Evolutionary conservation across 2,888 invertebrate species (phyloP), one percentile per base, ranked within the genome.

Genomic region (Sycophila texana): DNA sequence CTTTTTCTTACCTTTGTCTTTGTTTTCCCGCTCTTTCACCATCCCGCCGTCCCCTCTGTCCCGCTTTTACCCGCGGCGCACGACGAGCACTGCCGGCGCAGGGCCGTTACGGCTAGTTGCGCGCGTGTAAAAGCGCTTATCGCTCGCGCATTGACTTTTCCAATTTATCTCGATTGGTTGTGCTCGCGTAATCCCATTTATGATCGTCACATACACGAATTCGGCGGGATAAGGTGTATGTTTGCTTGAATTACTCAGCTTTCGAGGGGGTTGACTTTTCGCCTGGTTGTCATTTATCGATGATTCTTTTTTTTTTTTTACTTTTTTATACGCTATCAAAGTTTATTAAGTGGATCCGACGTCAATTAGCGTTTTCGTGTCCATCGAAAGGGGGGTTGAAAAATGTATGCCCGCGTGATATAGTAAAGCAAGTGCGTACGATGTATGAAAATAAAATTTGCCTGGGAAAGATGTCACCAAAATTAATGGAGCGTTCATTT

Each of bases 1-100:
- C 53, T 53, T n/a, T 53, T 53, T 61, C 63, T 85, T 86, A 86
- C 86, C 88, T 87, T 88, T 86, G 86, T 87, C 83, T 83, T 82
- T 74, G 74, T 79, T 58, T 66, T 66, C 77, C 65, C 49, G 4
- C 22, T 74, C 68, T 53, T 57, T 55, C 18, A n/a, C 47, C 22
- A 13, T 57, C 39, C 13, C 61, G 14, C 2, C 4, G 20, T 10
- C 26, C 58, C 30, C 55, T 55, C 55, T 5, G 57, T 10, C 20
- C 5, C 18, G 65, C 10, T 2, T 18, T 55, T 39, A 39, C 39
- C 20, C 16, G 53, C 10, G 10, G 53, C 73, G 30, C 73, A 18
- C 20, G 16, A 4, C 47, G 53, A 39, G 39, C 7, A 47, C n/a
- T 30, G 30, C 53, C n/a, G 18, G n/a, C 22, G 74, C 51, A 16